Evolutionary conservation across 1,140 invertebrate genomes (phyloP).

Genomic region (Prorops nasuta): DNA sequence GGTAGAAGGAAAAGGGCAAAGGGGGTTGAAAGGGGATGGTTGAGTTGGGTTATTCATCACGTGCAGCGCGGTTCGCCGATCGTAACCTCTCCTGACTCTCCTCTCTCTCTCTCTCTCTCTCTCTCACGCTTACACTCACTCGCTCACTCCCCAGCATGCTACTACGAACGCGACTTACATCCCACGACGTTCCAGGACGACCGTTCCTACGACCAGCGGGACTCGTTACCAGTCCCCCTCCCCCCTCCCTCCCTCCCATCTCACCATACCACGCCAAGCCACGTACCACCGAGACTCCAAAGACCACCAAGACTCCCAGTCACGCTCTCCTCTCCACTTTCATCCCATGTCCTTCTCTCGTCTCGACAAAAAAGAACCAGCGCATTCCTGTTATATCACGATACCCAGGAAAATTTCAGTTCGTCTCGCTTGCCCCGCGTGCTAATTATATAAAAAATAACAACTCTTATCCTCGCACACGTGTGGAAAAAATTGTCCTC

Average conservation of each 20-base stretch:
- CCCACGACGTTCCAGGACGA: conserved; percentile 22
- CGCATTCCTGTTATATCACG: no score
- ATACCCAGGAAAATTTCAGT: no score
- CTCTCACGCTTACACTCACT: no score
- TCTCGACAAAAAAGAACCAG: conserved; percentile 9
- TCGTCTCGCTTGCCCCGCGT: no score
- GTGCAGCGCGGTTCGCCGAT: conserved; percentile 40
- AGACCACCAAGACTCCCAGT: no score
- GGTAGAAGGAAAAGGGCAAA: conserved; percentile 6
- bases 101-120: conserved; percentile 13
- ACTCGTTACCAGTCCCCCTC: conserved; percentile 33
- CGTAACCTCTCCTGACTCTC: conserved; percentile 32
- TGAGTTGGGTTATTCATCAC: conserved; percentile 48
- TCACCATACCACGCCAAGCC: no score
- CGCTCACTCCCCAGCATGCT: neutral
- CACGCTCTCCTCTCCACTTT: conserved; percentile 1
- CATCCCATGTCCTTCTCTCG: neutral
- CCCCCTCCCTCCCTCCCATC: conserved; percentile 15
- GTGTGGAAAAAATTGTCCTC: no score
- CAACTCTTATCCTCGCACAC: no score
- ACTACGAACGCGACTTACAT: conserved; percentile 11
- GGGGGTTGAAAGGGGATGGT: no score
- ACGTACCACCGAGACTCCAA: no score
- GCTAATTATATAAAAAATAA: no score
- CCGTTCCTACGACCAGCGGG: conserved; percentile 29